phyloP scores from a whole-genome alignment of 2,113 vertebrate species.

The Ctenomys sociabilis region DNA sequence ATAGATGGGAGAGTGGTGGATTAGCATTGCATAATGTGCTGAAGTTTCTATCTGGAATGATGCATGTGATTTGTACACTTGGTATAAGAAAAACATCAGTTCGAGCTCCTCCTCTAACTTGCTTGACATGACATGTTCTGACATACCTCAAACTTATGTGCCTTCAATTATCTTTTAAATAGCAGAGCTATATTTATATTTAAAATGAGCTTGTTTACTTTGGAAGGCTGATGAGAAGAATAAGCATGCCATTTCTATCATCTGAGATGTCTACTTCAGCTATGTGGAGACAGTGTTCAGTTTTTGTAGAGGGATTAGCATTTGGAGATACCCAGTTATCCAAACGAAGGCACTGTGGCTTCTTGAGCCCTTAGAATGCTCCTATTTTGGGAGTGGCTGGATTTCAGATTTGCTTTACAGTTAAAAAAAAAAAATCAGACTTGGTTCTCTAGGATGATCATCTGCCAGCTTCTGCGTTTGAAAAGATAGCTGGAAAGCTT shows the following conservation, averaged over 20 bases:
- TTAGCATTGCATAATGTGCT: background rate
- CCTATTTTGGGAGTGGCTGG: background rate
- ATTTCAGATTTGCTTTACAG: background rate
- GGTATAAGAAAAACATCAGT: constrained; percentile 5
- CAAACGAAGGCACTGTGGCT: background rate
- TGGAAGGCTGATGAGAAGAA: background rate
- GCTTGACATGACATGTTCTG: constrained; percentile 40
- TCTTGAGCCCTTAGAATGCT: background rate
- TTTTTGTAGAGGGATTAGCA: constrained; percentile 23
- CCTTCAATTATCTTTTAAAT: constrained; percentile 50
- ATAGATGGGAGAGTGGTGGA: background rate
- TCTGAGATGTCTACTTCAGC: background rate
- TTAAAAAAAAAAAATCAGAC: background rate
- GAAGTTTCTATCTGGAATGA: background rate
- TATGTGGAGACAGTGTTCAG: background rate
- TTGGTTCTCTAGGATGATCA: background rate
- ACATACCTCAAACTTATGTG: constrained; percentile 27
- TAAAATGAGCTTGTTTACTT: constrained; percentile 24
- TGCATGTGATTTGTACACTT: background rate
- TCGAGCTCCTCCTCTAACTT: background rate
- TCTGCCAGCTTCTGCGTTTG: background rate
- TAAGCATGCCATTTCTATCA: background rate
- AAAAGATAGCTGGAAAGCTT: background rate
- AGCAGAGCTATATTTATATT: background rate
- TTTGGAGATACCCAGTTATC: background rate